phyloP scores from a whole-genome alignment of 2,888 invertebrate species.

The Drosophila anceps region DNA sequence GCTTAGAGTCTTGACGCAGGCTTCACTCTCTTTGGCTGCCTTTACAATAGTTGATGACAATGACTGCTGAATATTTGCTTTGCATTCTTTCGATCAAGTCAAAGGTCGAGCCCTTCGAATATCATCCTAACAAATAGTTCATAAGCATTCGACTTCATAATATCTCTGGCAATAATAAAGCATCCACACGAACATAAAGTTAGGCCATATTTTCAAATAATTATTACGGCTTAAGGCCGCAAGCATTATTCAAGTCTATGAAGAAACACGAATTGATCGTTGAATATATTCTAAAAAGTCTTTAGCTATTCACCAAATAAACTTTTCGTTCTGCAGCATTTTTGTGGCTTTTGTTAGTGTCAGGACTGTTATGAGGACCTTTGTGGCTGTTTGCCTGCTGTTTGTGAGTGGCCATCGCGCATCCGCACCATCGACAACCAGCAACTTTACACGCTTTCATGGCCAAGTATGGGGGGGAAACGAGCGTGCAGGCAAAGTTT shows the following conservation, averaged over 20 bases:
- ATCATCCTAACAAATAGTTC: too few species aligned
- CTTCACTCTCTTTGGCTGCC: too few species aligned
- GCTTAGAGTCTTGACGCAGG: too few species aligned
- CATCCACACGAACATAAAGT: background rate
- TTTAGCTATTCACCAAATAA: slow-evolving; percentile 7
- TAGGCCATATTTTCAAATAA: background rate
- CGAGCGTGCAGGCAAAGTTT: slow-evolving; percentile 59
- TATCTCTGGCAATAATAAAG: too few species aligned
- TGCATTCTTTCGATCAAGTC: too few species aligned
- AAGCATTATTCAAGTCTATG: too few species aligned
- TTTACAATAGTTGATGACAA: too few species aligned
- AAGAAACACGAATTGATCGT: background rate
- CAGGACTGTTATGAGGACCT: slow-evolving; percentile 7
- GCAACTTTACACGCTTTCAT: slow-evolving; percentile 16
- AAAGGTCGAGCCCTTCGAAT: too few species aligned
- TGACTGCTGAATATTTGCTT: too few species aligned
- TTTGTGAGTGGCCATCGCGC: slow-evolving; percentile 32
- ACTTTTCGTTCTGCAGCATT: slow-evolving; percentile 5
- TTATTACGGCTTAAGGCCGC: background rate
- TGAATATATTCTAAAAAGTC: background rate
- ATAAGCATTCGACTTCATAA: too few species aligned
- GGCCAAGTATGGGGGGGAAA: slow-evolving; percentile 10
- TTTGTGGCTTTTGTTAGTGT: slow-evolving; percentile 7
- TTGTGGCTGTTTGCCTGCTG: slow-evolving; percentile 26
- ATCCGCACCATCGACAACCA: slow-evolving; percentile 7